Evolutionary conservation across 2,888 invertebrate genomes (phyloP).

Genomic region (Cheilosia impressa): DNA sequence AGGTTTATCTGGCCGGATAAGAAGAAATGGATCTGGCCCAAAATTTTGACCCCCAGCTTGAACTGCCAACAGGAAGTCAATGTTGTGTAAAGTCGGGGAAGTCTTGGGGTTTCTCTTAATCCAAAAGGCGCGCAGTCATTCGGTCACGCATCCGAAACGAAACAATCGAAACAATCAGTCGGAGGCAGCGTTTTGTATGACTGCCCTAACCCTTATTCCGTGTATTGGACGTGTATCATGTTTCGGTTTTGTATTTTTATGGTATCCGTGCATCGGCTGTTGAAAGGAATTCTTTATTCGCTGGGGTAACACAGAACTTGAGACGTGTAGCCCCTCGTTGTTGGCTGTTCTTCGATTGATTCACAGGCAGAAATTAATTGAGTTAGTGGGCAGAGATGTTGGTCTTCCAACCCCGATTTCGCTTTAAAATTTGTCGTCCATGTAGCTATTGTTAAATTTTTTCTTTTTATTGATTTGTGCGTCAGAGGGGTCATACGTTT

Average conservation of each 20-base stretch:
- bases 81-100: constrained; percentile 9
- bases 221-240: constrained; percentile 28
- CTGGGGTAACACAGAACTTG: neutral
- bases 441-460: too few relatives aligned
- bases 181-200: neutral
- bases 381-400: neutral
- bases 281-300: constrained; percentile 18
- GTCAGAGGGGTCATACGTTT: too few relatives aligned
- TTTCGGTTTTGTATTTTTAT: constrained; percentile 59
- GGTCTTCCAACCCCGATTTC: too few relatives aligned
- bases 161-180: constrained; percentile 67
- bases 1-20: constrained; percentile 9
- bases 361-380: constrained; percentile 13
- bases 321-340: constrained; percentile 2
- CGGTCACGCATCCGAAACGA: constrained; percentile 50
- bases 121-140: constrained; percentile 42
- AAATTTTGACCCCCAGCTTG: constrained; percentile 32
- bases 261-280: constrained; percentile 38
- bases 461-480: too few relatives aligned
- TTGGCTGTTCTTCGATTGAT: constrained; percentile 8
- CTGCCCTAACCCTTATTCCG: constrained; percentile 41
- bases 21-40: constrained; percentile 37
- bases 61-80: constrained; percentile 49
- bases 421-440: too few relatives aligned
- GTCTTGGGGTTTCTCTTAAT: constrained; percentile 60